Base-by-base conservation (phyloP, 2,888 invertebrate genomes). In the Ceriagrion tenellum region DNA sequence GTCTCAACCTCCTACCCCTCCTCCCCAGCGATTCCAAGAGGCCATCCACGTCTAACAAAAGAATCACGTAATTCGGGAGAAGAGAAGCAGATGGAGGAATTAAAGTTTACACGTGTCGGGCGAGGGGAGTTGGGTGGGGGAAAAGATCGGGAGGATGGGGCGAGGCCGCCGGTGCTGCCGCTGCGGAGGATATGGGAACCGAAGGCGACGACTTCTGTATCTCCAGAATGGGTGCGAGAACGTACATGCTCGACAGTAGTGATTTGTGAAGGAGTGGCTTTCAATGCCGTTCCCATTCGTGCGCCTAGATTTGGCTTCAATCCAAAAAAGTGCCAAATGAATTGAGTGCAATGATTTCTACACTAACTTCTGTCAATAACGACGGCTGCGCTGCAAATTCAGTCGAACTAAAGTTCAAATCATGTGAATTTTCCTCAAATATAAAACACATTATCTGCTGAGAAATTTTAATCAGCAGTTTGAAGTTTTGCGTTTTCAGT, bases 71-170 rank as follows among this genome's bases (percentile, higher is more conserved):
- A 16, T 12, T 35, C 81, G n/a, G 88, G 55, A 47, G 55, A 69
- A 93, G 93, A n/a, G 63, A 69, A 93, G 69, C 63, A 69, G n/a
- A 69, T 63, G 93, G 47, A 63, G 89, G 89, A 63, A 93, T 93
- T 93, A 93, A 93, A 93, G 93, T 93, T 93, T 47, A 93, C 93
- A 93, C 93, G 69, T 74, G 69, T 63, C 40, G 18, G 91, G 40
- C 23, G 26, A 20, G 18, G 59, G 40, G 40, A 18, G 47, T 47
- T 6, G 2, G 12, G 20, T 59, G 59, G 47, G 59, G 47, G 47
- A 47, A 47, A 47, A 8, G 47, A 35, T 59, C 12, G 91, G 88
- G 55, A 55, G 89, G 18, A 26, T 18, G 90, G 55, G 26, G 55
- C 16, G 69, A 40, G 47, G 74, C 69, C 69, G 63, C 8, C 69